Evolutionary conservation across 2,113 vertebrate species (phyloP).

Genomic region (Pygoscelis adeliae): DNA sequence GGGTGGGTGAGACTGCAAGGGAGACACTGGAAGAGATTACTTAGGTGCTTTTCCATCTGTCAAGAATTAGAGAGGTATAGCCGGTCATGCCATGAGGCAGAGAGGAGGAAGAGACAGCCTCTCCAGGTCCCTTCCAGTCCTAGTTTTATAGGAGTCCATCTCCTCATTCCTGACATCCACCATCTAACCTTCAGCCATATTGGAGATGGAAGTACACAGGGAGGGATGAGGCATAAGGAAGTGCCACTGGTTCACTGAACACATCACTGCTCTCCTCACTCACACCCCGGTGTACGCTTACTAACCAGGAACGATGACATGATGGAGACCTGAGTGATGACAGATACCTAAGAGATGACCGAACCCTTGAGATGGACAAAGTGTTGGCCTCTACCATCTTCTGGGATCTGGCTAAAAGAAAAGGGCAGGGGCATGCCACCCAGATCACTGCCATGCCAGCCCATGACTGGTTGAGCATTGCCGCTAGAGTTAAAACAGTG

Average conservation of each 20-base stretch:
- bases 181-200: background rate
- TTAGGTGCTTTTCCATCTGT: background rate
- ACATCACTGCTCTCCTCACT: background rate
- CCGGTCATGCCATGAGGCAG: background rate
- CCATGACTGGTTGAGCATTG: background rate
- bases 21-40: background rate
- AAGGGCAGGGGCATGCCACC: background rate
- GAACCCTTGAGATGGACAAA: background rate
- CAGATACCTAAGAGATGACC: background rate
- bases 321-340: background rate
- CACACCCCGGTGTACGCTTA: background rate
- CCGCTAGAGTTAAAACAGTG: background rate
- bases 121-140: background rate
- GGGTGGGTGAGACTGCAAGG: background rate
- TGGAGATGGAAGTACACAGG: background rate
- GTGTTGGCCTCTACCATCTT: background rate
- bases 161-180: background rate
- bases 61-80: background rate
- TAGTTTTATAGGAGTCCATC: background rate
- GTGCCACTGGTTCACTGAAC: background rate
- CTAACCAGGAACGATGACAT: background rate
- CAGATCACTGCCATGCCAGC: background rate
- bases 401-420: background rate
- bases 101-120: background rate
- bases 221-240: background rate